phyloP scores from a whole-genome alignment of 2,888 invertebrate species.

The Pterostichus madidus region DNA sequence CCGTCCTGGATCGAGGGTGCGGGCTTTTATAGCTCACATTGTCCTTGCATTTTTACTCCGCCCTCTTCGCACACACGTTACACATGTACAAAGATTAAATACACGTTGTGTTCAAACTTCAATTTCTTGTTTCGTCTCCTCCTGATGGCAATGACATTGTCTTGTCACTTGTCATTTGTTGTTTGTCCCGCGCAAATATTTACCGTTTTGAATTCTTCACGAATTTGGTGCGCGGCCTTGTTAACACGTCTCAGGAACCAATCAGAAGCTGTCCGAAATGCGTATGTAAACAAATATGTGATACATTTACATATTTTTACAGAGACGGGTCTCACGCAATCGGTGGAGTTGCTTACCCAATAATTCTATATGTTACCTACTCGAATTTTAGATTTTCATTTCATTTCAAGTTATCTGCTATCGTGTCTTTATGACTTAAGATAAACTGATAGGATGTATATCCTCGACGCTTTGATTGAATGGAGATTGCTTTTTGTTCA shows the following conservation, averaged over 20 bases:
- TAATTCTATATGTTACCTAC: no score
- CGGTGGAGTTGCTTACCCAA: background rate
- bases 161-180: background rate
- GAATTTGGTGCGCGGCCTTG: conserved; percentile 25
- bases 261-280: background rate
- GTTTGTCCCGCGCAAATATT: background rate
- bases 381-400: no score
- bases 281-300: conserved; percentile 32
- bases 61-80: conserved; percentile 20
- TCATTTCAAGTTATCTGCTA: no score
- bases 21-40: conserved; percentile 53
- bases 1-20: conserved; percentile 37
- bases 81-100: background rate
- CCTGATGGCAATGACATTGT: conserved; percentile 48
- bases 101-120: background rate
- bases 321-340: no score
- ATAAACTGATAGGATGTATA: no score
- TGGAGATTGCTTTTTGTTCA: no score
- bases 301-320: conserved; percentile 31
- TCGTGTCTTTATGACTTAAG: no score
- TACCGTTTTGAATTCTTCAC: conserved; percentile 4
- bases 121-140: conserved; percentile 9
- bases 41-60: conserved; percentile 62
- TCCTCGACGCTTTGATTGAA: no score
- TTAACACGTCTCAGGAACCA: conserved; percentile 8